A percentile compares a stretch with the other conserved stretches of the same genome.
These are phyloP conservation scores for Hapalemur alaotrensis DNA, from an alignment of 2,797 vertebrate species.

Conservation along the genomic window DNA sequence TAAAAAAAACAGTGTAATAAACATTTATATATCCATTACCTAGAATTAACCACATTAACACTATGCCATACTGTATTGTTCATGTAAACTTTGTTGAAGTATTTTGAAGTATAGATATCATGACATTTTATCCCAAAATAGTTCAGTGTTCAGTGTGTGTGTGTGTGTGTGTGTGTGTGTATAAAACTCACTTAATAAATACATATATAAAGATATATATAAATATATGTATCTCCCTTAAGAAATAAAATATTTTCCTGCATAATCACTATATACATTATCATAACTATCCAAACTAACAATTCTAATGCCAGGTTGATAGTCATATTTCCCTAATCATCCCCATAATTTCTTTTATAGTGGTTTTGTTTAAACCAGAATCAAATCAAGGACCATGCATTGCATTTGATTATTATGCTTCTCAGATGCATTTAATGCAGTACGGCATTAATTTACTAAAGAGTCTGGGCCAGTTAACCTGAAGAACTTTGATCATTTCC, in stretches of 20 bases:
- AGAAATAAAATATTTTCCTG: not conserved
- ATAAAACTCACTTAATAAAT: not conserved
- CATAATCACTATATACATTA: not conserved
- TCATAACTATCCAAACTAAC: not conserved
- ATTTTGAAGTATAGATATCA: not conserved
- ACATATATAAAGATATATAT: not conserved
- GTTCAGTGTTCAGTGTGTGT: not conserved
- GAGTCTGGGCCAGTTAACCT: not conserved
- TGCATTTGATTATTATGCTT: not conserved
- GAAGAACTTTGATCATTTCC: not conserved
- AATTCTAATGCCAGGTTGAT: not conserved
- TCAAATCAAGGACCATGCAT: not conserved
- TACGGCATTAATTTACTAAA: not conserved
- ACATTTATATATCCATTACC: not conserved
- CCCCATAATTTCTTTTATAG: not conserved
- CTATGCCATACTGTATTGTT: not conserved
- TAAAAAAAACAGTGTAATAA: not conserved
- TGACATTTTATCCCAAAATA: not conserved
- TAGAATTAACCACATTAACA: not conserved
- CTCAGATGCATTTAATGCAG: not conserved
- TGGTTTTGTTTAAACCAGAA: slow-evolving; percentile 12
- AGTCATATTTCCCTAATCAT: not conserved
- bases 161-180: too few species aligned
- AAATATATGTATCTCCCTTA: not conserved
- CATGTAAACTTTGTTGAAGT: not conserved